Evolutionary conservation across 2,797 vertebrate species (phyloP), one percentile per base, ranked within the genome.

Genomic region (Arrhamphus sclerolepis): DNA sequence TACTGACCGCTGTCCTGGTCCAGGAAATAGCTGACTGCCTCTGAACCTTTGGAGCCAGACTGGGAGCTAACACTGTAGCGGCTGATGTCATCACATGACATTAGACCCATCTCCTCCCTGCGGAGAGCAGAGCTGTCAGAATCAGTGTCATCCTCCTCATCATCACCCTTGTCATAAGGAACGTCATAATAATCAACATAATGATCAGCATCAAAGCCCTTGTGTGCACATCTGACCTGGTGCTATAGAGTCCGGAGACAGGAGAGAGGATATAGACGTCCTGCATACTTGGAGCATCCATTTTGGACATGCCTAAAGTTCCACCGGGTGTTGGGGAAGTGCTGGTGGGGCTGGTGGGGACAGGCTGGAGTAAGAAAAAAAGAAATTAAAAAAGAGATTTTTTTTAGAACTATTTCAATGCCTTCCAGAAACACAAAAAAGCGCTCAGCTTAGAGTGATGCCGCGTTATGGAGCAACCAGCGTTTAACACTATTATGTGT

Each of bases 41-140:
- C 95, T 0, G 94, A 94, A 46, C 94, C 93, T 75, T 95, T 95
- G 56, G 95, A 93, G 42, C 89, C 92, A 0, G 93, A 80, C 79
- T 95, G 90, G 53, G 90, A 95, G 50, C 91, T 89, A 57, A 94
- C 84, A 4, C 91, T 93, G 75, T 95, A 97, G 68, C 95, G 95
- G 80, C 91, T 94, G 83, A 96, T 94, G 78, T 97, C 96, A 14
- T 96, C 94, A 1, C 94, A 96, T n/a, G 95, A 94, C 91, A 96
- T 92, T 16, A 95, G 84, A 54, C 94, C 94, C 58, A 96, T 83
- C 79, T 96, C 95, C 68, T 96, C 95, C 85, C 95, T 96, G 70
- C 38, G 41, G 74, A 49, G 41, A 72, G 56, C 60, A 41, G 22
- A 59, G 56, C 40, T 34, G 39, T 64, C 48, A 77, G 56, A 66